Base-by-base conservation (phyloP, 92 coral and sea anemone genomes). In the Heliopora coerulea region DNA sequence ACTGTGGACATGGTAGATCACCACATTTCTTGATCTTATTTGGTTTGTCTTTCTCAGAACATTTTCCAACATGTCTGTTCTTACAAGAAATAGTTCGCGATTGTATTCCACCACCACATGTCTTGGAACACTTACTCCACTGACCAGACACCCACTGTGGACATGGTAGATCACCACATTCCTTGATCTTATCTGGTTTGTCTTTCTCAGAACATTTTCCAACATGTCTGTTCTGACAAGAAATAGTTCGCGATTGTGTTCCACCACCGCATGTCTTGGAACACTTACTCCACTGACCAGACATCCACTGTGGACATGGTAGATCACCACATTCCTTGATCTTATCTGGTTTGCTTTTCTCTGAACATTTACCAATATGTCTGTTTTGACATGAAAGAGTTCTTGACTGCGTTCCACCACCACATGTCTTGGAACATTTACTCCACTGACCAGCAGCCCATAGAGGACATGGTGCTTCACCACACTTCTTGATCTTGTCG, bases 51-150 rank as follows among this genome's bases (percentile, higher is more conserved):
- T 49, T 11, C 44, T 17, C 30, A 19, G 32, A 26, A 34, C 76
- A 69, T 14, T 69, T 33, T 1, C 62, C 76, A 23, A 49, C 49
- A 18, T 28, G 62, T 26, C 11, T 32, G 27, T 52, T 52, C 28
- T 28, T 41, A 42, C 89, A 86, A 3, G 73, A 18, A 8, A 69
- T 62, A 52, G 0, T 27, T 28, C 89, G 74, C 28, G 62, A 37
- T 59, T 78, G 83, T 1, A 26, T 74, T 40, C 89, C 89, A 50
- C 83, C 86, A 41, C 83, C 86, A 48, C 89, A 86, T 13, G 83
- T 76, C 37, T 50, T 49, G 11, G 83, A 76, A 56, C 89, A 86
- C 24, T 46, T 29, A 19, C 57, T 58, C 89, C 86, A 86, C 14
- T 54, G 65, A 32, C 75, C 61, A 20, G 31, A 27, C 3, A 46